Percentiles rank a stretch among this genome's conserved stretches.
Conservation (phyloP, 2,113 vertebrate genomes). For the Phodopus roborovskii region DNA sequence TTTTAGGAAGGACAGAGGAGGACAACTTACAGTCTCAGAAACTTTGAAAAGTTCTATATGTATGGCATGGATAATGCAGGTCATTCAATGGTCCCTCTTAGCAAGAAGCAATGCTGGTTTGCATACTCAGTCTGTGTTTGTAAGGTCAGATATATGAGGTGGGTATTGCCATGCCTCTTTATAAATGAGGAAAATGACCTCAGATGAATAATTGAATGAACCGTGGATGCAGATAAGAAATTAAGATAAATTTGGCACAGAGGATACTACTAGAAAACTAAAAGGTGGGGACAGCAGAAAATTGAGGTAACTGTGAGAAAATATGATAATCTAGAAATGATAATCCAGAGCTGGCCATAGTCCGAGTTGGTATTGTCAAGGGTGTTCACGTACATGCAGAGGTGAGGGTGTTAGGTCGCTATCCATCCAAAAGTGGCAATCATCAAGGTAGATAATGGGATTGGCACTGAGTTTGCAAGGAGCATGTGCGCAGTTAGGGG, state of each 20-base stretch:
- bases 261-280: not conserved
- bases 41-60: not conserved
- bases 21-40: not conserved
- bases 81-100: not conserved
- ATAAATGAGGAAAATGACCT: conserved; percentile 27
- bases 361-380: not conserved
- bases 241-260: not conserved
- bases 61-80: not conserved
- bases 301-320: not conserved
- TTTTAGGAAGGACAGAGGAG: conserved; percentile 59
- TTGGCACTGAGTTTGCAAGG: not conserved
- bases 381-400: not conserved
- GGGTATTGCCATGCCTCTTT: not conserved
- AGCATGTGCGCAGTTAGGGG: rapidly evolving
- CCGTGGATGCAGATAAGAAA: not conserved
- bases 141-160: not conserved
- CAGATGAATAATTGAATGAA: not conserved
- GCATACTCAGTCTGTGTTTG: not conserved
- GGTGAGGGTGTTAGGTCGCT: not conserved
- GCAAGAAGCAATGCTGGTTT: conserved; percentile 17
- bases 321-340: not conserved
- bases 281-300: not conserved
- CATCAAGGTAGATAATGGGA: not conserved
- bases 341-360: not conserved
- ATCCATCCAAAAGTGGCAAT: not conserved